Conservation (phyloP, 2,113 vertebrate species). For the Aldabrachelys gigantea region DNA sequence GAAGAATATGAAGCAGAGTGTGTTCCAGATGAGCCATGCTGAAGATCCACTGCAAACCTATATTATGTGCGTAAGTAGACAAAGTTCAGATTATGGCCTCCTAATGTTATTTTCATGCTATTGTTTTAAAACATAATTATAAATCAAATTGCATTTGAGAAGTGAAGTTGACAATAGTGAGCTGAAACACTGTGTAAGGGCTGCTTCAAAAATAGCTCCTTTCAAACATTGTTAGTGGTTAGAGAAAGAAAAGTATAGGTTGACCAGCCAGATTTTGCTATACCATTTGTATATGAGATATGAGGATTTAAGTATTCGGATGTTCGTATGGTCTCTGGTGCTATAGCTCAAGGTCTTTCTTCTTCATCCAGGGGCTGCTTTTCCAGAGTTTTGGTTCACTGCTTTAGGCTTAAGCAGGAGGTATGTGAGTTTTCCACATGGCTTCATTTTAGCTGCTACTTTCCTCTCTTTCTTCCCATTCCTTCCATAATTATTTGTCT, state of each 20-base stretch:
- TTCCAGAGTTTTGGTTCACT: neutral
- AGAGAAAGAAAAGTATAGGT: slow-evolving; percentile 58
- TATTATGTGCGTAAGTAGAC: slow-evolving; percentile 52
- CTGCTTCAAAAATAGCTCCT: slow-evolving; percentile 79
- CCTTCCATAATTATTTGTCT: neutral
- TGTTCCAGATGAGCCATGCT: slow-evolving; percentile 59
- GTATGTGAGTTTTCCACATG: neutral
- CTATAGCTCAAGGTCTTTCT: fast-evolving
- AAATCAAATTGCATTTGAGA: slow-evolving; percentile 81
- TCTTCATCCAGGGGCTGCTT: neutral
- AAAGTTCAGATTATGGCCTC: slow-evolving; percentile 76
- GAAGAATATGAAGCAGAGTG: slow-evolving; percentile 13
- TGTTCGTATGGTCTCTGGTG: neutral
- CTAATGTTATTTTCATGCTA: slow-evolving; percentile 80
- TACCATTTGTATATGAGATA: neutral
- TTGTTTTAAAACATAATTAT: slow-evolving; percentile 83
- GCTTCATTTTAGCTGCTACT: neutral
- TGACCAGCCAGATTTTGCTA: slow-evolving; percentile 26
- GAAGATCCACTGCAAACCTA: slow-evolving; percentile 59
- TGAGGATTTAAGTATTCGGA: neutral
- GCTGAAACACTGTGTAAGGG: slow-evolving; percentile 73
- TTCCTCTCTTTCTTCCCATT: neutral
- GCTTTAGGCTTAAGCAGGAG: neutral
- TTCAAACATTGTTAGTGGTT: slow-evolving; percentile 78
- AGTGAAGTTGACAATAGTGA: slow-evolving; percentile 73